phyloP scores from a whole-genome alignment of 2,797 vertebrate species.

The Typhlichthys eigenmanni region DNA sequence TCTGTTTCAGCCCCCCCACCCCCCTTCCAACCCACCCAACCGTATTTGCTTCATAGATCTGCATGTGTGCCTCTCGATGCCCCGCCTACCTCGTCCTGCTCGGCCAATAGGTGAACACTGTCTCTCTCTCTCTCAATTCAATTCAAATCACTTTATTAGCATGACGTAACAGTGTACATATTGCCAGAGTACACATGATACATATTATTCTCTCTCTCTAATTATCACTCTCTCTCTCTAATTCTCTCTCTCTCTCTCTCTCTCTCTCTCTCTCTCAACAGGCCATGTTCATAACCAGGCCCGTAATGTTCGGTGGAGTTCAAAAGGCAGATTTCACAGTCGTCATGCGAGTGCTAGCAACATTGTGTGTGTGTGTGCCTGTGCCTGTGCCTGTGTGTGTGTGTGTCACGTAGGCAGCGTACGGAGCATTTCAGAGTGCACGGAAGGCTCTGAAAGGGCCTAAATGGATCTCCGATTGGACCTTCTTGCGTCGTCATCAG shows the following conservation, averaged over 20 bases:
- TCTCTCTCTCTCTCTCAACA: neutral
- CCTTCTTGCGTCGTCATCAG: conserved; percentile 76
- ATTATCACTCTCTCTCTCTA: neutral
- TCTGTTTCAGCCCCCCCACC: conserved; percentile 45
- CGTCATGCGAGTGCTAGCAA: conserved; percentile 15
- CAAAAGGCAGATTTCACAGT: conserved; percentile 26
- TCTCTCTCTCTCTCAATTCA: conserved; percentile 26
- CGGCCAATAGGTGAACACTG: conserved; percentile 45
- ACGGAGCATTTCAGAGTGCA: conserved; percentile 58
- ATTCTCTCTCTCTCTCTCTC: too few relatives aligned
- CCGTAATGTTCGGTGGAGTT: too few relatives aligned
- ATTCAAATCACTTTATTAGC: neutral
- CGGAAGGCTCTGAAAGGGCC: conserved; percentile 72
- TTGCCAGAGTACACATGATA: too few relatives aligned
- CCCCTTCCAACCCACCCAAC: neutral
- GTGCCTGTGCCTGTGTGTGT: conserved; percentile 4
- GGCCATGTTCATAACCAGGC: conserved; percentile 30
- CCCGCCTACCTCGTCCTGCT: conserved; percentile 31
- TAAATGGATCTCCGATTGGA: conserved; percentile 78
- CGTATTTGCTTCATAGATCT: conserved; percentile 28
- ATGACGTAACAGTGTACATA: too few relatives aligned
- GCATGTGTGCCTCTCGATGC: conserved; percentile 48
- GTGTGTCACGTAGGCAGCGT: neutral
- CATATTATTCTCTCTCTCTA: neutral
- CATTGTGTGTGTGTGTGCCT: conserved; percentile 37